Percentiles rank a stretch among this genome's conserved stretches.
These are phyloP conservation scores for Hymenochirus boettgeri DNA, from an alignment of 2,113 vertebrate genomes.

Conservation along the genomic window DNA sequence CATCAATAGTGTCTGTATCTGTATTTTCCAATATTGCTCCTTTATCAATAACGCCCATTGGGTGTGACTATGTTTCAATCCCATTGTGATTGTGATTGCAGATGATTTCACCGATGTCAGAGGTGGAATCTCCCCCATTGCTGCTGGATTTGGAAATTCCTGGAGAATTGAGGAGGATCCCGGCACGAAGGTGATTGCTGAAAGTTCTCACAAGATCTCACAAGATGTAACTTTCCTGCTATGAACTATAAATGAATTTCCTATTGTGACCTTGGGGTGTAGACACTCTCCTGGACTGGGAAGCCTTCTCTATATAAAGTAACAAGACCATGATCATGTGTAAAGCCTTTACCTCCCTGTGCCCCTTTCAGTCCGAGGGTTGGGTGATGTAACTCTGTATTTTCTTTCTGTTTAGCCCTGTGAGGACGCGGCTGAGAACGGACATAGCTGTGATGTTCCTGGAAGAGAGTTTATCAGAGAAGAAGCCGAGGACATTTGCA, in stretches of 20 bases:
- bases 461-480: conserved; percentile 21
- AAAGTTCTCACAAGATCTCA: too few relatives aligned
- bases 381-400: not conserved
- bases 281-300: too few relatives aligned
- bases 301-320: too few relatives aligned
- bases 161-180: conserved; percentile 72
- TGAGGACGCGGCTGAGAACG: conserved; percentile 63
- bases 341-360: too few relatives aligned
- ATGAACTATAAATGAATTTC: too few relatives aligned
- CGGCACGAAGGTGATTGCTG: conserved; percentile 52
- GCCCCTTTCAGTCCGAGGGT: too few relatives aligned
- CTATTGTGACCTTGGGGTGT: too few relatives aligned
- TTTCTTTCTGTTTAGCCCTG: too few relatives aligned
- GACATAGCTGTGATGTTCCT: conserved; percentile 57
- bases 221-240: too few relatives aligned
- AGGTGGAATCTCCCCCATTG: conserved; percentile 57
- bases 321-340: too few relatives aligned
- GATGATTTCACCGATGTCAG: conserved; percentile 49
- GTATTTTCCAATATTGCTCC: not conserved
- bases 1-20: too few relatives aligned
- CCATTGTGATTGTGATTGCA: conserved; percentile 6
- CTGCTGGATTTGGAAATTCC: conserved; percentile 80
- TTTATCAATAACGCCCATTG: too few relatives aligned
- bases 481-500: conserved; percentile 63
- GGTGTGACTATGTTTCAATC: not conserved